Percentiles rank a stretch among this genome's conserved stretches.
phyloP scores from a whole-genome alignment of 2,113 vertebrate genomes.

The Acrocephalus arundinaceus region DNA sequence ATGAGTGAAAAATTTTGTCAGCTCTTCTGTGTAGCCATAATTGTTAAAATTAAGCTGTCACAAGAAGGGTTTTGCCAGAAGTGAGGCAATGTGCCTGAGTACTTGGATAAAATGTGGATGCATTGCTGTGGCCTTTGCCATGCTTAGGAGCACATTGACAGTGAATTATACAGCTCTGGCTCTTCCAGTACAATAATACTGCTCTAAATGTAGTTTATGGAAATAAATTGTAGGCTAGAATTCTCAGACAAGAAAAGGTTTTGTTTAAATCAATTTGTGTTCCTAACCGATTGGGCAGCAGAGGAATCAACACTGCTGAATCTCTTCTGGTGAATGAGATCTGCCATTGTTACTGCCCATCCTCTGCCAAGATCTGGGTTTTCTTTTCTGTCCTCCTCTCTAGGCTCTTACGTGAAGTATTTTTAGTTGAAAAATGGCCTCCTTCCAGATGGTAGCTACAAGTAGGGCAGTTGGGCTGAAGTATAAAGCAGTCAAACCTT shows the following conservation, averaged over 20 bases:
- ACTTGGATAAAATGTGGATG: neutral
- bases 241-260: neutral
- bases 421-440: neutral
- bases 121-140: neutral
- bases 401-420: neutral
- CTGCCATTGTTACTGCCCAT: neutral
- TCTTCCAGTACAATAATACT: neutral
- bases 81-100: neutral
- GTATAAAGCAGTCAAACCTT: neutral
- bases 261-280: neutral
- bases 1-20: neutral
- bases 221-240: neutral
- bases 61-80: neutral
- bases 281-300: neutral
- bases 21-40: neutral
- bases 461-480: conserved; percentile 15
- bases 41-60: neutral
- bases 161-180: neutral
- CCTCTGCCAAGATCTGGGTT: neutral
- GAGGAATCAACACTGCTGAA: neutral
- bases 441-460: neutral
- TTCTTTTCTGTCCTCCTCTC: neutral
- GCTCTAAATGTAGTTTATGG: neutral
- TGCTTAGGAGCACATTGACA: neutral
- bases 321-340: neutral